Conservation (phyloP, 2,797 vertebrate genomes). For the Leptodactylus fallax region DNA sequence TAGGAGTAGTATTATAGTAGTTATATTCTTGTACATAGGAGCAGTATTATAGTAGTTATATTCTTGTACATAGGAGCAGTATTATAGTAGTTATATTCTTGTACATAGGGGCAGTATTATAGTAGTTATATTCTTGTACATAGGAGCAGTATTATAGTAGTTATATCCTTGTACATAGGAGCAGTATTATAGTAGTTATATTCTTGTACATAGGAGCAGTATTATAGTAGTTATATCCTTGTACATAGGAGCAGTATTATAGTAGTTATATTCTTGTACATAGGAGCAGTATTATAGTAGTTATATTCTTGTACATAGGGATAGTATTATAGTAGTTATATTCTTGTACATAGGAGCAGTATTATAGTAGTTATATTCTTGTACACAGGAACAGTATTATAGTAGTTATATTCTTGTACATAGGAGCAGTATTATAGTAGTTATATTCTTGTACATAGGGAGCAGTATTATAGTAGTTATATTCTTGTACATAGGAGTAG, state of each 20-base stretch:
- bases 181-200: neutral
- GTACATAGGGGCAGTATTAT: no score
- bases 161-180: no score
- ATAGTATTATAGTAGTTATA: slow-evolving; percentile 1
- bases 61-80: no score
- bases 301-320: neutral
- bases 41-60: no score
- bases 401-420: slow-evolving; percentile 6
- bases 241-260: slow-evolving; percentile 3
- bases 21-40: no score
- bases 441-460: slow-evolving; percentile 12
- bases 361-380: slow-evolving; percentile 17
- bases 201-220: neutral
- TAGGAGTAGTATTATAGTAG: no score
- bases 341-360: neutral
- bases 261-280: slow-evolving; percentile 15
- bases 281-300: slow-evolving; percentile 4
- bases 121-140: no score
- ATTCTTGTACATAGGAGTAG: neutral
- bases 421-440: neutral
- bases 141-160: no score
- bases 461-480: slow-evolving; percentile 19
- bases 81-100: no score
- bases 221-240: neutral
- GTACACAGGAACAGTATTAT: neutral